Evolutionary conservation across 1,140 invertebrate genomes (phyloP).

Genomic region (Megalonaias nervosa): DNA sequence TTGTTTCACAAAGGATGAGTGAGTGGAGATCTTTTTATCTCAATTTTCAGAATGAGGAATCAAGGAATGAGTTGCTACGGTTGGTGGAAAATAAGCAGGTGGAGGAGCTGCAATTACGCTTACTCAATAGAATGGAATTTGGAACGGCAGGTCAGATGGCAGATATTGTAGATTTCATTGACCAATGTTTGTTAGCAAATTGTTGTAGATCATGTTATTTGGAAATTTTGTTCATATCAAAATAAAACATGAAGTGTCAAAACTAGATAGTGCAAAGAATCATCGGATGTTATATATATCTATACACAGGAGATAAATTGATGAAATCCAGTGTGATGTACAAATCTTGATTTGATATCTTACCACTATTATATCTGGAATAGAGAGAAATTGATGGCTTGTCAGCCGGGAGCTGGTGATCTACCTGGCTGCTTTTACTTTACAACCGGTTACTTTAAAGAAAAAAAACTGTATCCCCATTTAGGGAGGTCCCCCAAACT

Average conservation of each 20-base stretch:
- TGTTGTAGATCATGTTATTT: not conserved
- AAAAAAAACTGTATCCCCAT: too few relatives aligned
- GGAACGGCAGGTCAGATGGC: conserved; percentile 82
- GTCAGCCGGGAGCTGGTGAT: too few relatives aligned
- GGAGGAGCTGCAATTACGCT: conserved; percentile 74
- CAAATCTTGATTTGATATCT: too few relatives aligned
- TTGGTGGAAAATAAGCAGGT: conserved; percentile 73
- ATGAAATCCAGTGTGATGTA: not conserved
- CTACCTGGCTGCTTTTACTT: too few relatives aligned
- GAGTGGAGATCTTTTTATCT: too few relatives aligned
- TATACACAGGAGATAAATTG: not conserved
- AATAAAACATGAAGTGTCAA: not conserved
- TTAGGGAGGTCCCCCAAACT: too few relatives aligned
- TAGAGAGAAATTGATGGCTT: too few relatives aligned
- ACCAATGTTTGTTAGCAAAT: not conserved
- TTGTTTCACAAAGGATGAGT: too few relatives aligned
- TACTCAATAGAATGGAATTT: conserved; percentile 83
- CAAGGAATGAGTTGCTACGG: conserved; percentile 73
- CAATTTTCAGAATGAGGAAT: conserved; percentile 72
- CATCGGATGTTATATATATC: not conserved
- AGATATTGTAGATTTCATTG: not conserved
- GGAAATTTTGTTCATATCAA: not conserved
- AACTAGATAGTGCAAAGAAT: not conserved
- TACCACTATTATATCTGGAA: too few relatives aligned
- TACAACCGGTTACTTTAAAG: too few relatives aligned